Evolutionary conservation across 2,797 vertebrate genomes (phyloP).

Genomic region (Argentina silus): DNA sequence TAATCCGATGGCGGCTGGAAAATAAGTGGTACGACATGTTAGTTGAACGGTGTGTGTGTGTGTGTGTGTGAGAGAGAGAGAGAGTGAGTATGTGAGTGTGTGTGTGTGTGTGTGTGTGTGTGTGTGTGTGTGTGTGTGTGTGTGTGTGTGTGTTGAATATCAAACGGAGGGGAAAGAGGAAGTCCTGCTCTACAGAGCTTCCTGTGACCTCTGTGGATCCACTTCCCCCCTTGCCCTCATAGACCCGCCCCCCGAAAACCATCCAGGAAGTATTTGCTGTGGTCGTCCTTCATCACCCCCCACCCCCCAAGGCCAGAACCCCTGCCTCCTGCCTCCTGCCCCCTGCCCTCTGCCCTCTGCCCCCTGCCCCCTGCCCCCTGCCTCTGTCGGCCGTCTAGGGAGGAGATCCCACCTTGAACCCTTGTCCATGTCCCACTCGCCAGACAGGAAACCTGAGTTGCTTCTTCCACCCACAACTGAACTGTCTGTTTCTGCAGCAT

Average conservation of each 20-base stretch:
- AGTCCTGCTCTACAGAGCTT: slow-evolving; percentile 66
- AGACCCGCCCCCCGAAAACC: slow-evolving; percentile 17
- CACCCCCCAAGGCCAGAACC: slow-evolving; percentile 9
- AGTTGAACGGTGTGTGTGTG: no score
- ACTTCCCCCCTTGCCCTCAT: slow-evolving; percentile 2
- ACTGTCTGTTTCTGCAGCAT: background rate
- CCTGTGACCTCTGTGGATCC: slow-evolving; percentile 62
- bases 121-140: background rate
- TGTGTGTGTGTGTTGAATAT: slow-evolving; percentile 39
- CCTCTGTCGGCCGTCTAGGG: background rate
- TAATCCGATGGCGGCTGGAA: slow-evolving; percentile 51
- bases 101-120: no score
- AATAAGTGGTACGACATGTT: slow-evolving; percentile 29
- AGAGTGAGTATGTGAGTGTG: no score
- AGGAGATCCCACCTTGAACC: background rate
- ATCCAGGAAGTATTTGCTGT: slow-evolving; percentile 53
- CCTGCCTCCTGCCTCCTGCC: no score
- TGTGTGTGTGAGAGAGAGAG: no score
- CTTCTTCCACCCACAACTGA: background rate
- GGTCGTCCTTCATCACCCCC: background rate
- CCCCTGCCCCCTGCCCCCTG: slow-evolving; percentile 6
- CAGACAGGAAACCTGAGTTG: background rate
- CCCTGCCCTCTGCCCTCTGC: background rate
- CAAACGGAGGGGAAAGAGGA: slow-evolving; percentile 55
- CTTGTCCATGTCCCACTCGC: background rate